Evolutionary conservation across 2,888 invertebrate species (phyloP), one percentile per base, ranked within the genome.

Genomic region (Cheilosia urbana): DNA sequence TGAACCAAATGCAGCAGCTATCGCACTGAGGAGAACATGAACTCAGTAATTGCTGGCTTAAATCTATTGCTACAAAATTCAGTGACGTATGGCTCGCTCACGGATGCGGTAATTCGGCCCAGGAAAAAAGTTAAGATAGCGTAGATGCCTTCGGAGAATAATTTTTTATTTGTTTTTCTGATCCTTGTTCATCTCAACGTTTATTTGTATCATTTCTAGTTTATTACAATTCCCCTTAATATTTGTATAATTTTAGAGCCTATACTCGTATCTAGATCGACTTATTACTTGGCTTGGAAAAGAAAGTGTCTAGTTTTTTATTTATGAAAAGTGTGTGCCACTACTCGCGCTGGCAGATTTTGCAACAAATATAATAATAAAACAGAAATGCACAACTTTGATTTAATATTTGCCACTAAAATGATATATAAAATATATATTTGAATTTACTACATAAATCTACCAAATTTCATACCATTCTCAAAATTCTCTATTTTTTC

Each of bases 341-440:
- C 57, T 47, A 30, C 13, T 57, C 55, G 65, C 65, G 37, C 47
- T 21, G 1, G 21, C 45, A 45, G 13, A 47, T 42, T 24, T 27
- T 51, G 49, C 49, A 19, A 49, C 11, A 11, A 13, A 24, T 27
- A 51, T 19, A 68, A 40, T 15, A 49, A 78, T 24, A 27, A 53
- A 57, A 34, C 30, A n/a, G 15, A 58, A 49, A 24, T 82, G 68
- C 79, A 73, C 72, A 79, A 68, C 51, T 24, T 68, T 79, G 72
- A 73, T 75, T 83, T 79, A 83, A 79, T 83, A 83, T 83, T 83
- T 83, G 83, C 79, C 83, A 83, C 79, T 62, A 57, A 21, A 80
- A n/a, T 30, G 30, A 30, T 30, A 55, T 15, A 30, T 40, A 60
- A n/a, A 19, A 55, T 55, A 15, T 37, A 47, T 6, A 30, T 24